Evolutionary conservation across 2,888 invertebrate species (phyloP).

Genomic region (Andrena bucephala): DNA sequence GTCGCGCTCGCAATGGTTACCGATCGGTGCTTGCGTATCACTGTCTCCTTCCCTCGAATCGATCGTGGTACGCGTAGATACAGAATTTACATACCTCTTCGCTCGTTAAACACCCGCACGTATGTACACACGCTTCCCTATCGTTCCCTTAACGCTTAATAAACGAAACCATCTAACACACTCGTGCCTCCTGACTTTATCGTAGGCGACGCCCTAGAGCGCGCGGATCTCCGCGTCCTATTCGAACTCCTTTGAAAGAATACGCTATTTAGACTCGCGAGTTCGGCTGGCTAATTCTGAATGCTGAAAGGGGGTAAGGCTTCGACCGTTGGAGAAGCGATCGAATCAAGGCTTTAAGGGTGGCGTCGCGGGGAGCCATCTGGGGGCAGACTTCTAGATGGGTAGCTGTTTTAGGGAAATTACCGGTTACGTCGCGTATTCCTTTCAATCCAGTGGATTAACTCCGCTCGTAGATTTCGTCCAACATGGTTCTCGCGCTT

Average conservation of each 20-base stretch:
- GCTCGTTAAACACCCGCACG: conserved; percentile 6
- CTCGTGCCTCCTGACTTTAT: background rate
- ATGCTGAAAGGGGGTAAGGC: background rate
- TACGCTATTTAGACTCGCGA: background rate
- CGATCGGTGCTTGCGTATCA: conserved; percentile 14
- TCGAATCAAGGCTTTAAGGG: background rate
- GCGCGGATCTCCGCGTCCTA: background rate
- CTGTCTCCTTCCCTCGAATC: conserved; percentile 23
- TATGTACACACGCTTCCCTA: conserved; percentile 33
- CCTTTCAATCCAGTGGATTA: conserved; percentile 36
- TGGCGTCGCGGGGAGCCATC: conserved; percentile 6
- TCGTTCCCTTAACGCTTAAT: conserved; percentile 3
- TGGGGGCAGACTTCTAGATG: conserved; percentile 16
- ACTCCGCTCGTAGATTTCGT: background rate
- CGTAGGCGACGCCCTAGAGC: background rate
- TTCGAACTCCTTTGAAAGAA: background rate
- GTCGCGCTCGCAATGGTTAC: conserved; percentile 46
- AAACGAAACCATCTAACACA: background rate
- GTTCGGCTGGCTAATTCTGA: conserved; percentile 3
- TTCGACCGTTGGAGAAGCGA: background rate
- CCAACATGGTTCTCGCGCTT: background rate
- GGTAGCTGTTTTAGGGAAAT: conserved; percentile 27
- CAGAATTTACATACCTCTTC: conserved; percentile 48
- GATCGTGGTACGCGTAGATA: conserved; percentile 17
- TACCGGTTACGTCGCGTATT: conserved; percentile 34